Evolutionary conservation across 2,888 invertebrate genomes (phyloP).

Genomic region (Pollenia angustigena): DNA sequence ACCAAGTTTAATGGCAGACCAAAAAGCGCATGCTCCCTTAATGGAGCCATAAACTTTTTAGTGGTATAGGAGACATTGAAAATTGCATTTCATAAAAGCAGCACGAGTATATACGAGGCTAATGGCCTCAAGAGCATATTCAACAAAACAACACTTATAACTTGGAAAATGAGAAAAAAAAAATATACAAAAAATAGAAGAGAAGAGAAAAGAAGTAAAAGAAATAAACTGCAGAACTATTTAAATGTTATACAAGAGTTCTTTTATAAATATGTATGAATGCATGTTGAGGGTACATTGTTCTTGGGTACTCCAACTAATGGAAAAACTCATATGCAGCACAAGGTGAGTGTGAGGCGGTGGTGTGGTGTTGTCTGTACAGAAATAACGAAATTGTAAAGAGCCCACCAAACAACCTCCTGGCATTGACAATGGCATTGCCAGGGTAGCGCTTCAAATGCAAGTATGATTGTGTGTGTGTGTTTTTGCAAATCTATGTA

Average conservation of each 20-base stretch:
- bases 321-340: constrained; percentile 42
- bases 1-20: background rate
- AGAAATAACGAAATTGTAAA: constrained; percentile 28
- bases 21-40: constrained; percentile 68
- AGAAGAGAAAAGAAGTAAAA: constrained; percentile 17
- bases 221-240: constrained; percentile 42
- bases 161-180: background rate
- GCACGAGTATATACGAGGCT: constrained; percentile 54
- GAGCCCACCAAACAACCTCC: constrained; percentile 69
- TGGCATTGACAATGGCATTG: constrained; percentile 76
- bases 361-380: constrained; percentile 52
- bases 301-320: constrained; percentile 16
- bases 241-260: constrained; percentile 23
- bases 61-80: constrained; percentile 58
- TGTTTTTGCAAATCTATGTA: background rate
- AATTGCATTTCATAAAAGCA: constrained; percentile 65
- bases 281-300: background rate
- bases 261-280: background rate
- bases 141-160: constrained; percentile 1
- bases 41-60: constrained; percentile 45
- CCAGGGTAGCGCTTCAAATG: constrained; percentile 52
- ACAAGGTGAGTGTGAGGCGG: background rate
- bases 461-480: background rate
- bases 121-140: constrained; percentile 69
- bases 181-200: background rate